These are phyloP conservation scores for Drosophila trapezifrons DNA, from an alignment of 1,140 invertebrate species.

Conservation along the genomic window DNA sequence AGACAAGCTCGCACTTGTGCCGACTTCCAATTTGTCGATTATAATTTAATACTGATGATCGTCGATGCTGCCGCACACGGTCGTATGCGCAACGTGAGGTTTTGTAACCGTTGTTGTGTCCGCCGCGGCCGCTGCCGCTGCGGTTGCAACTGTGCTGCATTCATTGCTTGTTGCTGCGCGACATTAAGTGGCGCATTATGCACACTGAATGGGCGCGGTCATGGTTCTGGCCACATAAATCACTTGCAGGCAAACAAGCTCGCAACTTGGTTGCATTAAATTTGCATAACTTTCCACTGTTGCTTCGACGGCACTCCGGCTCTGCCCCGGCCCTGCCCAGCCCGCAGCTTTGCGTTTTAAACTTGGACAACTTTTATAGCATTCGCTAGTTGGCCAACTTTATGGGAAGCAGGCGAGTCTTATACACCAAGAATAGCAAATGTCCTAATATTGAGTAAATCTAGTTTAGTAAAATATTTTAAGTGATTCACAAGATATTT, in stretches of 20 bases:
- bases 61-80: constrained; percentile 10
- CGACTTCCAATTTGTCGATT: constrained; percentile 32
- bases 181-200: constrained; percentile 70
- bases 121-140: neutral
- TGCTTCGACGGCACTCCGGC: constrained; percentile 16
- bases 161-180: constrained; percentile 57
- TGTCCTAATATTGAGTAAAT: neutral
- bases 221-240: constrained; percentile 74
- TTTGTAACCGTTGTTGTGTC: constrained; percentile 35
- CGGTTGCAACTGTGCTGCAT: constrained; percentile 36
- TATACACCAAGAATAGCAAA: constrained; percentile 5
- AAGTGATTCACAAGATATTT: neutral
- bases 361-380: constrained; percentile 65
- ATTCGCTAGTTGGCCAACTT: constrained; percentile 58
- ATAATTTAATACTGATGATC: constrained; percentile 42
- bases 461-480: neutral
- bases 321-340: constrained; percentile 1
- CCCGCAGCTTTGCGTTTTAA: constrained; percentile 52
- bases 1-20: constrained; percentile 13
- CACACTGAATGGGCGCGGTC: constrained; percentile 51
- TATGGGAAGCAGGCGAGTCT: constrained; percentile 8
- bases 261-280: constrained; percentile 77
- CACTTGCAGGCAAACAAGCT: constrained; percentile 72
- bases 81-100: constrained; percentile 37
- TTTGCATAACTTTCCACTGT: constrained; percentile 75